Percentiles rank a stretch among this genome's conserved stretches.
Conservation (phyloP, 2,888 invertebrate species). For the Oscheius onirici region DNA sequence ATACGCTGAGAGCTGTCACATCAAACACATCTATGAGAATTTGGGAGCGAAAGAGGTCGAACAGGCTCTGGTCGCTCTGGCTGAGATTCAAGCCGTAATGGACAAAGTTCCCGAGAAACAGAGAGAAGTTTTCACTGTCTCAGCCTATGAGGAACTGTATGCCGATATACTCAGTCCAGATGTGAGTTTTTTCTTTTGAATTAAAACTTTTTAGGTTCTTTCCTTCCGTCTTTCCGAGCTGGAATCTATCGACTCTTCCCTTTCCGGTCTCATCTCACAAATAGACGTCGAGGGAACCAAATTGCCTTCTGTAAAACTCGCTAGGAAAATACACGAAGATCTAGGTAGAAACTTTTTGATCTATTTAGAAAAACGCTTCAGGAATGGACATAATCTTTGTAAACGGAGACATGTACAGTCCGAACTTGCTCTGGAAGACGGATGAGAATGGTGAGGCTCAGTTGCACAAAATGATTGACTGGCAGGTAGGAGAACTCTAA, state of each 20-base stretch:
- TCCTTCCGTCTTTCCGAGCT: constrained; percentile 34
- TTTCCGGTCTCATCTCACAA: constrained; percentile 14
- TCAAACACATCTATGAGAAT: constrained; percentile 36
- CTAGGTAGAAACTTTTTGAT: background rate
- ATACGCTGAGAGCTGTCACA: constrained; percentile 26
- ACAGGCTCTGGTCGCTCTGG: constrained; percentile 22
- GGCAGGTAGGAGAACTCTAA: constrained; percentile 26
- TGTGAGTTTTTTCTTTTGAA: constrained; percentile 2
- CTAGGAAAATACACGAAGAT: constrained; percentile 15
- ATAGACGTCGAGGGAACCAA: constrained; percentile 1
- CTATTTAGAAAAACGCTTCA: too few relatives aligned
- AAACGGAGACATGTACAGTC: constrained; percentile 35
- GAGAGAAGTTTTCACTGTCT: constrained; percentile 20
- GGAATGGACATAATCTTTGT: constrained; percentile 30
- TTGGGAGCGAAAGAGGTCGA: constrained; percentile 26
- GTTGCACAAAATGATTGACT: constrained; percentile 35
- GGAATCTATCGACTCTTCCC: constrained; percentile 6
- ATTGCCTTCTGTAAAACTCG: constrained; percentile 7
- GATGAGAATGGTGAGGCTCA: constrained; percentile 34
- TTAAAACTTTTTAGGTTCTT: constrained; percentile 21
- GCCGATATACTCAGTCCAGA: constrained; percentile 32
- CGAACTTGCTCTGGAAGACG: constrained; percentile 33
- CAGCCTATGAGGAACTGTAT: constrained; percentile 35
- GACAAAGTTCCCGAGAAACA: background rate
- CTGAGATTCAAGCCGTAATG: constrained; percentile 32